Percentiles rank a stretch among this genome's conserved stretches.
Evolutionary conservation across 2,888 invertebrate genomes (phyloP).

Genomic region (Orthosia incerta): DNA sequence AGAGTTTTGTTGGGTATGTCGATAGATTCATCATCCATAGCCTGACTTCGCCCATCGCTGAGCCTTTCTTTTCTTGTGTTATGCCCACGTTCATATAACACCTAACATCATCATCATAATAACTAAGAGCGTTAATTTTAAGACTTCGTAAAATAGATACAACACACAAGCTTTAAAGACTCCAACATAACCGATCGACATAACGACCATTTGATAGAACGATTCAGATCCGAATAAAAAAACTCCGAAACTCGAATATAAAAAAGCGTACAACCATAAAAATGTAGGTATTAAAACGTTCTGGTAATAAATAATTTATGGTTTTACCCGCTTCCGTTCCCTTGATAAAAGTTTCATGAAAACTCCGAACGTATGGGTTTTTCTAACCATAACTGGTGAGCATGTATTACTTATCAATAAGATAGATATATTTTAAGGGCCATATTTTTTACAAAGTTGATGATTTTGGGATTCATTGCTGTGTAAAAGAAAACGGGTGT

Average conservation of each 20-base stretch:
- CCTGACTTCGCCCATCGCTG: too few relatives aligned
- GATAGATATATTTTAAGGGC: conserved; percentile 54
- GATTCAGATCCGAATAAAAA: conserved; percentile 71
- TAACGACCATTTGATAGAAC: conserved; percentile 66
- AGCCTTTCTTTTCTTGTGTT: too few relatives aligned
- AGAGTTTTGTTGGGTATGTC: too few relatives aligned
- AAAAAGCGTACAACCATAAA: conserved; percentile 70
- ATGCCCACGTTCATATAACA: too few relatives aligned
- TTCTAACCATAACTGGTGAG: conserved; percentile 63
- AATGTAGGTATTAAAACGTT: conserved; percentile 73
- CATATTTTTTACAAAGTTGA: conserved; percentile 64
- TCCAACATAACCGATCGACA: conserved; percentile 40
- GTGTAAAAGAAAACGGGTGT: conserved; percentile 50
- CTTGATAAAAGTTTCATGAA: conserved; percentile 75
- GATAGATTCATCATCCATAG: too few relatives aligned
- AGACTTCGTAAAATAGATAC: conserved; percentile 38
- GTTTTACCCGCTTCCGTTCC: conserved; percentile 59
- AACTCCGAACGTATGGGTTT: conserved; percentile 68
- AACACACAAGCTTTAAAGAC: conserved; percentile 48
- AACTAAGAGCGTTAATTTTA: too few relatives aligned
- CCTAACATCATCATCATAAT: too few relatives aligned
- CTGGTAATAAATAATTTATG: conserved; percentile 75
- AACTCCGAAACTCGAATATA: conserved; percentile 66
- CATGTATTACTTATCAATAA: conserved; percentile 68
- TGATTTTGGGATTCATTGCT: conserved; percentile 61